phyloP scores from a whole-genome alignment of 1,140 invertebrate species.

The Heterodera schachtii region DNA sequence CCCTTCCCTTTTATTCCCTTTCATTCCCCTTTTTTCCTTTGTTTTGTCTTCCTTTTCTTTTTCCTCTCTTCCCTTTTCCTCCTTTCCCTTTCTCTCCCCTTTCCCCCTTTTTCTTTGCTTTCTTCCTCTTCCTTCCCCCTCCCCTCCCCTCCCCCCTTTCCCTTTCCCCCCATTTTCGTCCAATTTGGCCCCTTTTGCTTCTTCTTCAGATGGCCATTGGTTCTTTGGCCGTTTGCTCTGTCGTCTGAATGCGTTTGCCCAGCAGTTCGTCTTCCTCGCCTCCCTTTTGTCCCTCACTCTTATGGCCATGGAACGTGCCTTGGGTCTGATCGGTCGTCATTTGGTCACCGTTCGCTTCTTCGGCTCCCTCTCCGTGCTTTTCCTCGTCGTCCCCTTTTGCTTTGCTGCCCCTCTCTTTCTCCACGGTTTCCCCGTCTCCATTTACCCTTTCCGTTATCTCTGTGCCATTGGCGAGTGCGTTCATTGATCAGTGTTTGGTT shows the following conservation, averaged over 20 bases:
- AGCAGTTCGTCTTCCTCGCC: constrained; percentile 44
- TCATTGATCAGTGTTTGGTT: neutral
- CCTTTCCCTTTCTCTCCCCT: constrained; percentile 26
- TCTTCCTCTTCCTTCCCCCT: constrained; percentile 35
- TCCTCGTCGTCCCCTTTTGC: constrained; percentile 35
- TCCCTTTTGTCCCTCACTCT: constrained; percentile 36
- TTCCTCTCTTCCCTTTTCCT: neutral
- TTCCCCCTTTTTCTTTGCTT: constrained; percentile 29
- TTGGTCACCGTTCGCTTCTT: constrained; percentile 42
- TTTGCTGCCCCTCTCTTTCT: constrained; percentile 43
- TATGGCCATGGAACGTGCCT: constrained; percentile 49
- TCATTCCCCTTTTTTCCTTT: no score
- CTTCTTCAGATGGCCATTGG: constrained; percentile 38
- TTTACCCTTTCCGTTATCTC: constrained; percentile 43
- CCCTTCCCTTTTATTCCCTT: no score
- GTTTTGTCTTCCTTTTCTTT: constrained; percentile 4
- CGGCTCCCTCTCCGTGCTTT: constrained; percentile 29
- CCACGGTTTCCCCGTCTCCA: constrained; percentile 33
- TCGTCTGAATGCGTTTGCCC: constrained; percentile 47
- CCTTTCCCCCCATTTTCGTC: constrained; percentile 27
- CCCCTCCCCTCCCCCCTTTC: neutral
- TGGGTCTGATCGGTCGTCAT: constrained; percentile 46
- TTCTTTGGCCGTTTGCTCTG: constrained; percentile 43
- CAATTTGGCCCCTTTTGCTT: constrained; percentile 11
- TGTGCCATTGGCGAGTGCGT: constrained; percentile 50